A percentile compares a stretch with the other conserved stretches of the same genome.
Conservation (phyloP, 1,140 invertebrate species). For the Anastrepha ludens region DNA sequence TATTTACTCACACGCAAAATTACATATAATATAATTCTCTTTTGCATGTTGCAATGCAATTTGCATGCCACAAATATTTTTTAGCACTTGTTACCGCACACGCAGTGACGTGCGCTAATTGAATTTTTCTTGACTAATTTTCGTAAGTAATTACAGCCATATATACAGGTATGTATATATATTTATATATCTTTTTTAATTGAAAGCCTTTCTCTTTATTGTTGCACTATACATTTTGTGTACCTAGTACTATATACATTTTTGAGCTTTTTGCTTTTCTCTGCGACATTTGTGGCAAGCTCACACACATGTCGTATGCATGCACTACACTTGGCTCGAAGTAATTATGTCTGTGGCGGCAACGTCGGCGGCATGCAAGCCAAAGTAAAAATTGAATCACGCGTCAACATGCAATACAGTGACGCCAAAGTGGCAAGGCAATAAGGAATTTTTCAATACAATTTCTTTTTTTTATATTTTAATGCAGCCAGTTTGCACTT, state of each 20-base stretch:
- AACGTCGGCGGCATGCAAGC: not conserved
- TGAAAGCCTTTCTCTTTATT: not conserved
- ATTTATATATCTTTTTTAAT: too few species aligned
- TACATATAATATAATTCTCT: not conserved
- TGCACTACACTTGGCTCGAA: not conserved
- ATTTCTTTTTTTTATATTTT: not conserved
- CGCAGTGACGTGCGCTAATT: constrained; percentile 42
- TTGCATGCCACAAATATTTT: constrained; percentile 50
- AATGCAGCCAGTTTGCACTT: constrained; percentile 47
- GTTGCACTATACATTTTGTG: not conserved
- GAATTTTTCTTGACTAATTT: constrained; percentile 42
- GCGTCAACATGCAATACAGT: constrained; percentile 35
- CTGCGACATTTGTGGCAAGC: not conserved
- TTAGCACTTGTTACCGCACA: constrained; percentile 41
- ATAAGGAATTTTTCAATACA: constrained; percentile 12
- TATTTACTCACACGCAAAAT: constrained; percentile 12
- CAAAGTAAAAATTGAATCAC: constrained; percentile 40
- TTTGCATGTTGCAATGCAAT: constrained; percentile 47
- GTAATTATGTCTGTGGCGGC: constrained; percentile 14
- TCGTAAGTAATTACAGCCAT: constrained; percentile 22
- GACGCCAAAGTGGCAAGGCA: constrained; percentile 26
- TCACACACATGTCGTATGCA: not conserved
- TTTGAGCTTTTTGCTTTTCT: not conserved
- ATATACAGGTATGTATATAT: not conserved
- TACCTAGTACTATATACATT: not conserved